Evolutionary conservation across 2,888 invertebrate species (phyloP).

Genomic region (Coenonympha glycerion): DNA sequence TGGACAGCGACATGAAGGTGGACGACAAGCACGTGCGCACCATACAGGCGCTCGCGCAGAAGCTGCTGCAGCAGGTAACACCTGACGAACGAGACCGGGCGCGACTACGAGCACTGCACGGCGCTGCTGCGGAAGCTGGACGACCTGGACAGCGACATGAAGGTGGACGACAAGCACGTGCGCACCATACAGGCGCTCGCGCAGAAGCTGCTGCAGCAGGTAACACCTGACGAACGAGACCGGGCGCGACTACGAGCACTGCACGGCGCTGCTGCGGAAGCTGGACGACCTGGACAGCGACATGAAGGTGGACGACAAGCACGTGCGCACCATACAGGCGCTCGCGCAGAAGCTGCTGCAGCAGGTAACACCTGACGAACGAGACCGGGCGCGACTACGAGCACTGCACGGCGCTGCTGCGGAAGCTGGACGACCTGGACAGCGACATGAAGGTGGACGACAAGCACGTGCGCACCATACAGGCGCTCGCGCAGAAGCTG

Average conservation of each 20-base stretch:
- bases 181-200: constrained; percentile 89
- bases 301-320: constrained; percentile 95
- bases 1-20: constrained; percentile 95
- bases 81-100: too few relatives aligned
- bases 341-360: constrained; percentile 92
- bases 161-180: constrained; percentile 94
- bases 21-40: constrained; percentile 92
- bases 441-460: constrained; percentile 98
- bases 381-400: constrained; percentile 97
- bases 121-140: constrained; percentile 92
- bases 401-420: constrained; percentile 92
- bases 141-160: constrained; percentile 95
- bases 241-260: constrained; percentile 97
- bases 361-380: constrained; percentile 79
- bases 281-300: constrained; percentile 95
- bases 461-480: constrained; percentile 88
- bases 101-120: constrained; percentile 97
- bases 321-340: constrained; percentile 88
- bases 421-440: constrained; percentile 94
- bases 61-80: constrained; percentile 85
- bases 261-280: constrained; percentile 90
- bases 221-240: too few relatives aligned
- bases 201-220: constrained; percentile 90
- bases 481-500: constrained; percentile 90
- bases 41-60: constrained; percentile 91